phyloP scores from a whole-genome alignment of 1,140 invertebrate species.

The Bombus superbus region DNA sequence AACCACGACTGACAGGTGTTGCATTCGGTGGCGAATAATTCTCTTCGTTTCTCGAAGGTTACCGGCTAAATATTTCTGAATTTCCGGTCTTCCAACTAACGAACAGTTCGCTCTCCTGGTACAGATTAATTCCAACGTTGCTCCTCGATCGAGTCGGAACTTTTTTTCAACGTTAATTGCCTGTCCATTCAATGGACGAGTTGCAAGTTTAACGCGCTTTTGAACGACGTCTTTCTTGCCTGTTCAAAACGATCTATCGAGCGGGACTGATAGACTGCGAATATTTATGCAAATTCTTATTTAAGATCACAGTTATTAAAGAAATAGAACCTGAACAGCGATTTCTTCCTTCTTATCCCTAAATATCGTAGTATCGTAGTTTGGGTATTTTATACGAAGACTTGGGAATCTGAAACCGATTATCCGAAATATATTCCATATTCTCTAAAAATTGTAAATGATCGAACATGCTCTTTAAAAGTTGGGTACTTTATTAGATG shows the following conservation, averaged over 20 bases:
- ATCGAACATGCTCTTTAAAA: too few species aligned
- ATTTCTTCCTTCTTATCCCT: neutral
- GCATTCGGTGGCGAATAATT: constrained; percentile 1
- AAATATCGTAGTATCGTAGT: neutral
- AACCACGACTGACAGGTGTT: constrained; percentile 21
- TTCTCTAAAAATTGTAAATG: too few species aligned
- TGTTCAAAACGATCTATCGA: constrained; percentile 1
- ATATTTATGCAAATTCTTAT: neutral
- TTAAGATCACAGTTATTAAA: neutral
- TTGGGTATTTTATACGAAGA: neutral
- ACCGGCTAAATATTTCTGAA: neutral
- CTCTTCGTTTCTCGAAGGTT: neutral
- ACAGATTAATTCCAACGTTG: neutral
- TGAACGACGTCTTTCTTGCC: neutral
- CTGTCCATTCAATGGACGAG: neutral
- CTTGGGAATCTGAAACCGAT: too few species aligned
- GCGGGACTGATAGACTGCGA: neutral
- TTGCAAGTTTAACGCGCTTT: neutral
- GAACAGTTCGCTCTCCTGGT: too few species aligned
- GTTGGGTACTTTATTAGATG: too few species aligned
- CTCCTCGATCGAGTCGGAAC: neutral
- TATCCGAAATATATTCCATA: too few species aligned
- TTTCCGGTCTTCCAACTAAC: neutral
- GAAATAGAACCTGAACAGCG: neutral
- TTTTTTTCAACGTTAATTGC: constrained; percentile 15